Conservation (phyloP, 2,888 invertebrate species). For the Lissonota sp. region DNA sequence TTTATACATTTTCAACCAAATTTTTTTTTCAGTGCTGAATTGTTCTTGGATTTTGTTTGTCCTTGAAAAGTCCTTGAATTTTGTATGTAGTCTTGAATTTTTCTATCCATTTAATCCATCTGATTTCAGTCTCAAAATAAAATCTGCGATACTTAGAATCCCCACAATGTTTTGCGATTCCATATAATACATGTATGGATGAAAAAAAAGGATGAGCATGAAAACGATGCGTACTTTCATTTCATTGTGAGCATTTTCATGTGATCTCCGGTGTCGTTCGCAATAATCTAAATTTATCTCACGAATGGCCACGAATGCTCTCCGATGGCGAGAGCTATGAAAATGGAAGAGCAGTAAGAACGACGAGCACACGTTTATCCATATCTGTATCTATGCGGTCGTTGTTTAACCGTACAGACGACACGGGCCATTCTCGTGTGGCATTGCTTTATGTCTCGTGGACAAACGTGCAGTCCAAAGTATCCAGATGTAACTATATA, state of each 20-base stretch:
- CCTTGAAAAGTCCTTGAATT: no score
- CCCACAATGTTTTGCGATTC: neutral
- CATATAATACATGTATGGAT: neutral
- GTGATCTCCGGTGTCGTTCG: conserved; percentile 6
- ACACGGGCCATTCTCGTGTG: conserved; percentile 53
- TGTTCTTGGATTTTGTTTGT: no score
- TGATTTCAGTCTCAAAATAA: no score
- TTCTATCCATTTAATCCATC: no score
- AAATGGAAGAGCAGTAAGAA: conserved; percentile 31
- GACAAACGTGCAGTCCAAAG: conserved; percentile 25
- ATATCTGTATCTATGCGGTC: neutral
- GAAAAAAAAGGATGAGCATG: neutral
- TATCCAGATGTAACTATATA: conserved; percentile 22
- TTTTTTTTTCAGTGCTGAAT: no score
- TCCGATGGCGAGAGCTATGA: conserved; percentile 24
- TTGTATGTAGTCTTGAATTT: no score
- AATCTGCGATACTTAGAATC: neutral
- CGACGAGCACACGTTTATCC: neutral
- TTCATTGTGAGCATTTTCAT: conserved; percentile 15
- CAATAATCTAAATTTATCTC: conserved; percentile 43
- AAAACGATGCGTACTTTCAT: conserved; percentile 29
- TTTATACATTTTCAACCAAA: no score
- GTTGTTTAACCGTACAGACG: conserved; percentile 39
- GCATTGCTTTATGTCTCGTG: conserved; percentile 52
- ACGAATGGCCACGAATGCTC: conserved; percentile 18